Conservation (phyloP, 2,797 vertebrate species). For the Rhynchotus rufescens region DNA sequence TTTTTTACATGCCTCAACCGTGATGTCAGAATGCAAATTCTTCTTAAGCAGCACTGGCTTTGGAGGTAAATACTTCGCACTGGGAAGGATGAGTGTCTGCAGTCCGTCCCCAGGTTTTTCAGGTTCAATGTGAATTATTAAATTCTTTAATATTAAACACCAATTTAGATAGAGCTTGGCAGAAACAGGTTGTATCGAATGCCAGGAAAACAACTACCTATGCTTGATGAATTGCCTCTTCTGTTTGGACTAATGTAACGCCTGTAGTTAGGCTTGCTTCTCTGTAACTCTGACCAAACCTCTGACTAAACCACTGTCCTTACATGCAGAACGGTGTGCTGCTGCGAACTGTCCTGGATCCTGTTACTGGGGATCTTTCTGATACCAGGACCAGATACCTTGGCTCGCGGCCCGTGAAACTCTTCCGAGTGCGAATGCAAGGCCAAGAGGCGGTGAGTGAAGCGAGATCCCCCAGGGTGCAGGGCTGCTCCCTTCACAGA, state of each 20-base stretch:
- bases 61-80: not conserved
- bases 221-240: not conserved
- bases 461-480: not conserved
- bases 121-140: not conserved
- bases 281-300: not conserved
- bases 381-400: constrained; percentile 96
- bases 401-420: constrained; percentile 95
- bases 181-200: not conserved
- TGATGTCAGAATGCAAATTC: not conserved
- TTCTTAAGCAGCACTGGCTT: not conserved
- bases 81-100: not conserved
- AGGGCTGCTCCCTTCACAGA: not conserved
- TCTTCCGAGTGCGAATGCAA: constrained; percentile 97
- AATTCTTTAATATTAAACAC: not conserved
- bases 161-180: accelerated
- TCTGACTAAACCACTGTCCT: not conserved
- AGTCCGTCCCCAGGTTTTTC: not conserved
- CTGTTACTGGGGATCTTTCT: constrained; percentile 94
- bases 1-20: not conserved
- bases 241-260: not conserved
- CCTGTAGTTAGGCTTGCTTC: not conserved
- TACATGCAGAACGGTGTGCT: constrained; percentile 90
- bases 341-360: constrained; percentile 94
- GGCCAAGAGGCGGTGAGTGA: constrained; percentile 95
- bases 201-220: not conserved